Evolutionary conservation across 2,888 invertebrate genomes (phyloP).

Genomic region (Zeuzera pyrina): DNA sequence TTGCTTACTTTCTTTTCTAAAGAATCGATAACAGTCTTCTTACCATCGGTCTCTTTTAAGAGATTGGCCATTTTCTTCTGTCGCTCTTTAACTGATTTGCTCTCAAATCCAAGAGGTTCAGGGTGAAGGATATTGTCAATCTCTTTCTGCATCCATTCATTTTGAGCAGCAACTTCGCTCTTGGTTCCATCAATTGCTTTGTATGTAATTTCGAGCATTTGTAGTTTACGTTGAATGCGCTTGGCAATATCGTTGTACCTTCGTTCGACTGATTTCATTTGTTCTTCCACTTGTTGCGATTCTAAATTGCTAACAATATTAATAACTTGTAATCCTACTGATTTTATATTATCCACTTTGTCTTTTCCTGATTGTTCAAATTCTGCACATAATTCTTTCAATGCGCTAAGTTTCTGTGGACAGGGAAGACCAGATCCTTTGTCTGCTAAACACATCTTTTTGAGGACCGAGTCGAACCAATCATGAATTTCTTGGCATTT

Average conservation of each 20-base stretch:
- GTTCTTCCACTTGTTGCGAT: conserved; percentile 92
- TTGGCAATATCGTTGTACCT: conserved; percentile 88
- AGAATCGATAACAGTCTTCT: conserved; percentile 86
- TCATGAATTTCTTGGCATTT: conserved; percentile 82
- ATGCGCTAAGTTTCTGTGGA: conserved; percentile 82
- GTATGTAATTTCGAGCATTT: conserved; percentile 86
- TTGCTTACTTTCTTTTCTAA: conserved; percentile 87
- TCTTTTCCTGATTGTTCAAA: conserved; percentile 82
- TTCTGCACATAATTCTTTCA: conserved; percentile 81
- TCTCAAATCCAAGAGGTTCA: conserved; percentile 82
- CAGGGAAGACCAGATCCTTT: conserved; percentile 88
- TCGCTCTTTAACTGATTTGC: conserved; percentile 82
- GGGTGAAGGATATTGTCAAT: conserved; percentile 77
- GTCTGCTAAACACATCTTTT: conserved; percentile 86
- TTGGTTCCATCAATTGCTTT: conserved; percentile 87
- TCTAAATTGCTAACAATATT: conserved; percentile 90
- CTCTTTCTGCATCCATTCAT: conserved; percentile 86
- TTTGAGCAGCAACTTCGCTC: conserved; percentile 84
- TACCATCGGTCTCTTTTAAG: conserved; percentile 88
- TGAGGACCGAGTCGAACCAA: conserved; percentile 86
- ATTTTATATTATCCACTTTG: conserved; percentile 80
- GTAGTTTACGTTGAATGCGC: conserved; percentile 86
- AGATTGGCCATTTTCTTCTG: conserved; percentile 81
- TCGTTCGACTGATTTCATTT: conserved; percentile 87
- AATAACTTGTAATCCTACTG: conserved; percentile 79